Conservation (phyloP, 2,888 invertebrate genomes). For the Patella caerulea region DNA sequence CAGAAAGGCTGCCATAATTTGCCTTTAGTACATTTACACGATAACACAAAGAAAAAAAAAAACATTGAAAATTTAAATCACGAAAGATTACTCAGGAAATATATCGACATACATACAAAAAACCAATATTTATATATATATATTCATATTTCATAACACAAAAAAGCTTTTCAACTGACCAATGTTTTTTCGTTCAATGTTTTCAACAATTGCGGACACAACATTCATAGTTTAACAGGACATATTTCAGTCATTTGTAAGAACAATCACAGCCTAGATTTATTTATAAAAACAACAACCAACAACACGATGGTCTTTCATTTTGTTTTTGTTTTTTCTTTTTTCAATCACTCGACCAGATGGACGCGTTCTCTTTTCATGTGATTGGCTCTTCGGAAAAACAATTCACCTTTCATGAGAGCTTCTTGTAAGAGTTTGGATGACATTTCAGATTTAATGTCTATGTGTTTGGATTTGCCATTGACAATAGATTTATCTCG, state of each 20-base stretch:
- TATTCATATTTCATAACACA: no score
- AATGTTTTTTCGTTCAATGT: no score
- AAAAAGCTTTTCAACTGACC: no score
- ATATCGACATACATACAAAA: no score
- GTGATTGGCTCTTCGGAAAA: background rate
- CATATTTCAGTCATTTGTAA: background rate
- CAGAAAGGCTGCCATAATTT: no score
- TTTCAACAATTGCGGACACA: background rate
- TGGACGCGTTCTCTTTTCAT: background rate
- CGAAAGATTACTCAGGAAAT: no score
- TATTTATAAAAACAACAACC: background rate
- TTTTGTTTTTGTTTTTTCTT: background rate
- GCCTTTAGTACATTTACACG: no score
- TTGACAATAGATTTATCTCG: background rate
- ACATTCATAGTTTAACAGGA: background rate
- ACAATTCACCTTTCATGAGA: background rate
- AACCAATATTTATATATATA: no score
- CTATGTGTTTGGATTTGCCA: background rate
- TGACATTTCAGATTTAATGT: constrained; percentile 1
- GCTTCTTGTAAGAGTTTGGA: constrained; percentile 4
- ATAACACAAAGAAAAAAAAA: no score
- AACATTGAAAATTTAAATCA: no score
- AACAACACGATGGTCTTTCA: background rate
- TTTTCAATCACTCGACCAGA: background rate
- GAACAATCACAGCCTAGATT: constrained; percentile 2